Evolutionary conservation across 2,797 vertebrate genomes (phyloP), one percentile per base, ranked within the genome.

Genomic region (Sebastes taczanowskii): DNA sequence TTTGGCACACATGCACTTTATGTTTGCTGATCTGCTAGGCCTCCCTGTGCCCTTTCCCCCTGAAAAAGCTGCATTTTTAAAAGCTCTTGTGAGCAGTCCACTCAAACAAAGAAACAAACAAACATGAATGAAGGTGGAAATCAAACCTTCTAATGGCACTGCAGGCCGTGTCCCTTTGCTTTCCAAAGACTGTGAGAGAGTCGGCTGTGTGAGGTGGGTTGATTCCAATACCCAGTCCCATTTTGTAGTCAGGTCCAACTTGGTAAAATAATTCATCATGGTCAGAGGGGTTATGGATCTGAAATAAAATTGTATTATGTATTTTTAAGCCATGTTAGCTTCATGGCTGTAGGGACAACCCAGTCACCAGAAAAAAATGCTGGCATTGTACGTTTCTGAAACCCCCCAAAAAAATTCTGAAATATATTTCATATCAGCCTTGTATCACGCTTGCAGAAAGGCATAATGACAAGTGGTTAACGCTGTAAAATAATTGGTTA

Each of bases 1-100:
- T 64, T 46, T 68, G 56, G 56, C 42, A 63, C 34, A 60, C n/a
- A 30, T 10, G 25, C 32, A 53, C 18, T 7, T 59, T 16, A 1
- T 74, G 52, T 58, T 64, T 80, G 32, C 38, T 63, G 38, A 74
- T 62, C 58, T 78, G 59, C 29, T 71, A 60, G 32, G 30, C 66
- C 81, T 78, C 35, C 29, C 16, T 55, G 67, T 55, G 71, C 16
- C 61, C 38, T 61, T 58, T 34, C 16, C 32, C 4, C 6, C 4
- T 74, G 7, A 25, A 74, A 80, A 73, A 60, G n/a, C 32, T 32
- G n/a, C 49, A 20, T 49, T 32, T 23, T 60, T 56, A 14, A 22
- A 49, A 56, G 46, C n/a, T 13, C 29, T 11, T 35, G 10, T 29
- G 35, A 34, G 70, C 22, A 3, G 18, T 25, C 22, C n/a, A 5